These are phyloP conservation scores for Protonibea diacanthus DNA, from an alignment of 2,797 vertebrate species.

Conservation along the genomic window DNA sequence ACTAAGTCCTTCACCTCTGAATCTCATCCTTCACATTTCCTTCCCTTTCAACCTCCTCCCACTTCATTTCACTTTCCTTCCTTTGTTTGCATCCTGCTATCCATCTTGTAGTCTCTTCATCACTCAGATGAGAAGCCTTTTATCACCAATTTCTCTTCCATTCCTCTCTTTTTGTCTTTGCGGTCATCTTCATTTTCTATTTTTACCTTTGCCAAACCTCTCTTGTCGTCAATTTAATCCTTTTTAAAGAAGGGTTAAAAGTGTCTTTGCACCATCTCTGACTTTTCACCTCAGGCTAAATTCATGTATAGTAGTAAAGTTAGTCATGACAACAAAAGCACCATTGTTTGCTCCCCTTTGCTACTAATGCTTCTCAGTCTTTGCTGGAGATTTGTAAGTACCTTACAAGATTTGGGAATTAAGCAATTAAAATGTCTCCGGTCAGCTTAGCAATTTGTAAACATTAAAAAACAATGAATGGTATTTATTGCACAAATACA, in stretches of 20 bases:
- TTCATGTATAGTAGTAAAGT: constrained; percentile 29
- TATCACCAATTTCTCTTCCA: constrained; percentile 13
- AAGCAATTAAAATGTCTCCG: not conserved
- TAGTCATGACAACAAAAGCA: constrained; percentile 16
- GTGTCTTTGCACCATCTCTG: constrained; percentile 10
- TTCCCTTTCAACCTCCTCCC: constrained; percentile 40
- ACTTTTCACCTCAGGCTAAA: constrained; percentile 26
- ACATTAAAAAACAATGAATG: not conserved
- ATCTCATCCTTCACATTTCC: constrained; percentile 37
- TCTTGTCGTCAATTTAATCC: constrained; percentile 23
- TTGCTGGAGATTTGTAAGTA: not conserved
- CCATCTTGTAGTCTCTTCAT: constrained; percentile 14
- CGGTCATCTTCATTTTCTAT: constrained; percentile 15
- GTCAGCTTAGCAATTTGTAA: not conserved
- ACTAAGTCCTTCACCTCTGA: constrained; percentile 52
- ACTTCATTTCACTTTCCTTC: constrained; percentile 43
- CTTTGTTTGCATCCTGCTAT: constrained; percentile 33
- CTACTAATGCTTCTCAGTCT: not conserved
- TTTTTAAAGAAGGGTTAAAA: constrained; percentile 8
- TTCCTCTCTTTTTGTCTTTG: constrained; percentile 3
- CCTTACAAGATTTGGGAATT: constrained; percentile 6
- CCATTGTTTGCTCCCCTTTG: constrained; percentile 8
- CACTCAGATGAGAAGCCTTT: constrained; percentile 20
- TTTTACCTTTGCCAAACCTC: constrained; percentile 28
- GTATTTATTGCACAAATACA: constrained; percentile 1